Percentiles rank a stretch among this genome's conserved stretches.
Evolutionary conservation across 2,797 vertebrate species (phyloP).

Genomic region (Sphenopsis melanotis): DNA sequence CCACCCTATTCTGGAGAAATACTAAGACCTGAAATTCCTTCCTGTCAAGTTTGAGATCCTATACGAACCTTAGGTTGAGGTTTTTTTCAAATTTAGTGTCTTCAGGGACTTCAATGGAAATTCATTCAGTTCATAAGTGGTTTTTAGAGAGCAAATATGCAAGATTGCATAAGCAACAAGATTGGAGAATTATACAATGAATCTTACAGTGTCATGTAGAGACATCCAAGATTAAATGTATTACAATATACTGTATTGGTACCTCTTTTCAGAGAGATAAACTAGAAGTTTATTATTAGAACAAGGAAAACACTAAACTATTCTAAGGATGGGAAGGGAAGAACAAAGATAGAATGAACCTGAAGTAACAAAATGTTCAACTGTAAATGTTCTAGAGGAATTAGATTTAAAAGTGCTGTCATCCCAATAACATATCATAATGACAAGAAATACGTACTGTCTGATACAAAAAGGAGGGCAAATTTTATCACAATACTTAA

Average conservation of each 20-base stretch:
- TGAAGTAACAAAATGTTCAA: background rate
- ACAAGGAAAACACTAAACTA: background rate
- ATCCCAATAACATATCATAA: background rate
- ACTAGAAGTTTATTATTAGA: background rate
- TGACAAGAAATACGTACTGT: background rate
- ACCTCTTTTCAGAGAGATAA: background rate
- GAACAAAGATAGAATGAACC: background rate
- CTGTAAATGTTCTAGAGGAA: background rate
- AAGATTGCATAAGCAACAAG: background rate
- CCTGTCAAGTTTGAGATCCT: background rate
- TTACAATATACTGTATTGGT: background rate
- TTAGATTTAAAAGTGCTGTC: background rate
- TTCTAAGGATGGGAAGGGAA: background rate
- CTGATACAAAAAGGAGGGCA: background rate
- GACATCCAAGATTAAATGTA: background rate
- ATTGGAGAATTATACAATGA: background rate
- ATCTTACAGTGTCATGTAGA: background rate
- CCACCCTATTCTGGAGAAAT: background rate
- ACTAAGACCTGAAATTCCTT: background rate
- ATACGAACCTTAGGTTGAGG: background rate
- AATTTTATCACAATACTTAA: background rate
- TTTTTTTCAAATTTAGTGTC: background rate
- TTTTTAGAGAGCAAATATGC: background rate
- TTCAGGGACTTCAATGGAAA: background rate
- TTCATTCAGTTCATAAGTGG: background rate